Evolutionary conservation across 1,140 invertebrate species (phyloP).

Genomic region (Drosophila sproati): DNA sequence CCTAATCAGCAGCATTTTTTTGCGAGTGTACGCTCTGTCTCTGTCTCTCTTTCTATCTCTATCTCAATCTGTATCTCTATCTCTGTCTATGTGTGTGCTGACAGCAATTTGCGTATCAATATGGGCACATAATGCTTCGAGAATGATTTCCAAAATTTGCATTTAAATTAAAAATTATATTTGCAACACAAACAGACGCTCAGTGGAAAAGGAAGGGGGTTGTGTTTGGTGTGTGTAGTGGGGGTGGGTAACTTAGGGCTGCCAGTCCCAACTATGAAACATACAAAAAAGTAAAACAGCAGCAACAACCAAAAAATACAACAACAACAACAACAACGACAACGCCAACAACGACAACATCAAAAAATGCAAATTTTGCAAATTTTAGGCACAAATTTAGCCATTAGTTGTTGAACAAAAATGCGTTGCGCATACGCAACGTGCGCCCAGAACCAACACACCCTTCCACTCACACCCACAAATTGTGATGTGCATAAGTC

Average conservation of each 20-base stretch:
- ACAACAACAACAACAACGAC: conserved; percentile 40
- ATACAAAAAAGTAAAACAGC: conserved; percentile 30
- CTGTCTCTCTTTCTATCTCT: conserved; percentile 41
- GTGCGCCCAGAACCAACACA: conserved; percentile 39
- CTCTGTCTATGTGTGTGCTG: conserved; percentile 40
- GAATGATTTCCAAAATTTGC: conserved; percentile 83
- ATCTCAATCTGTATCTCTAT: conserved; percentile 49
- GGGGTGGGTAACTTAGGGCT: not conserved
- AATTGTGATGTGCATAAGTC: conserved; percentile 32
- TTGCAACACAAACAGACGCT: conserved; percentile 76
- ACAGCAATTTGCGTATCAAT: conserved; percentile 83
- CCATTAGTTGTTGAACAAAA: conserved; percentile 74
- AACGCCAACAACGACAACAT: conserved; percentile 60
- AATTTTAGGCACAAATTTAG: conserved; percentile 73
- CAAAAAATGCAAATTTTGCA: conserved; percentile 82
- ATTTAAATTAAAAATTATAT: conserved; percentile 84
- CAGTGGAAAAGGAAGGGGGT: not conserved
- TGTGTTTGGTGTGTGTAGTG: too few relatives aligned
- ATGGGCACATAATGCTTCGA: conserved; percentile 82
- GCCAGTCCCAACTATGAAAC: conserved; percentile 19
- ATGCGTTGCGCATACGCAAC: conserved; percentile 79
- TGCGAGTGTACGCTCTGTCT: not conserved
- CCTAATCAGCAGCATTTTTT: too few relatives aligned
- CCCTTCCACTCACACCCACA: too few relatives aligned
- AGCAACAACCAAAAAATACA: conserved; percentile 47